Conservation (phyloP, 2,113 vertebrate genomes). For the Charadrius vociferus region DNA sequence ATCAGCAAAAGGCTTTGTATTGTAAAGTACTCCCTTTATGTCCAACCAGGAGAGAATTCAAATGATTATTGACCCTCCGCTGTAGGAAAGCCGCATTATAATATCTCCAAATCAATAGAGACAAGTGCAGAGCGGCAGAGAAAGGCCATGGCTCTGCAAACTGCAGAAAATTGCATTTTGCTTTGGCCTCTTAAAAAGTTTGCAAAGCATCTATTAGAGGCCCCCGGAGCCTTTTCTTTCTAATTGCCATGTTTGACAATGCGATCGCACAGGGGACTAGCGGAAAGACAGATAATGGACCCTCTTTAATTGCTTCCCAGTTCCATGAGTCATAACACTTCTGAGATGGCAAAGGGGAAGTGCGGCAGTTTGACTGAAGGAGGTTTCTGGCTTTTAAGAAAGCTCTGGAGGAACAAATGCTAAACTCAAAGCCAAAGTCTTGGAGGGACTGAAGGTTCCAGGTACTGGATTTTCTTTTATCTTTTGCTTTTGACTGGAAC, state of each 20-base stretch:
- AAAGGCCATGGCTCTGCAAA: slow-evolving; percentile 21
- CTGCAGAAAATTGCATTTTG: slow-evolving; percentile 26
- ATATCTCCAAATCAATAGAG: slow-evolving; percentile 51
- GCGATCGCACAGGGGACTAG: neutral
- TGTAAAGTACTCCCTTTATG: slow-evolving; percentile 29
- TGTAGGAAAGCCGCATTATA: slow-evolving; percentile 47
- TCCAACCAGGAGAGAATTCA: slow-evolving; percentile 29
- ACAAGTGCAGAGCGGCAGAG: neutral
- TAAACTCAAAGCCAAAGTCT: slow-evolving; percentile 6
- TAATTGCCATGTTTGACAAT: slow-evolving; percentile 65
- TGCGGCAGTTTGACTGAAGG: neutral
- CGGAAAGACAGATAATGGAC: slow-evolving; percentile 57
- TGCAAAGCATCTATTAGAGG: slow-evolving; percentile 50
- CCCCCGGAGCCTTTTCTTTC: slow-evolving; percentile 62
- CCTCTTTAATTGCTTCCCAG: slow-evolving; percentile 67
- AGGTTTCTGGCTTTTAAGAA: slow-evolving; percentile 48
- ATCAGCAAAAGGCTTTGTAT: slow-evolving; percentile 49
- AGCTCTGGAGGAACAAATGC: slow-evolving; percentile 21
- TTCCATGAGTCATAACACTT: slow-evolving; percentile 56
- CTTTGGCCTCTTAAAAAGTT: slow-evolving; percentile 55
- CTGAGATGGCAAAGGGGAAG: slow-evolving; percentile 45
- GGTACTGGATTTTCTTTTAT: neutral
- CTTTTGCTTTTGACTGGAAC: neutral
- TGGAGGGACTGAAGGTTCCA: neutral
- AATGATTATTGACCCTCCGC: slow-evolving; percentile 47